Evolutionary conservation across 2,888 invertebrate genomes (phyloP).

Genomic region (Torymus auratus): DNA sequence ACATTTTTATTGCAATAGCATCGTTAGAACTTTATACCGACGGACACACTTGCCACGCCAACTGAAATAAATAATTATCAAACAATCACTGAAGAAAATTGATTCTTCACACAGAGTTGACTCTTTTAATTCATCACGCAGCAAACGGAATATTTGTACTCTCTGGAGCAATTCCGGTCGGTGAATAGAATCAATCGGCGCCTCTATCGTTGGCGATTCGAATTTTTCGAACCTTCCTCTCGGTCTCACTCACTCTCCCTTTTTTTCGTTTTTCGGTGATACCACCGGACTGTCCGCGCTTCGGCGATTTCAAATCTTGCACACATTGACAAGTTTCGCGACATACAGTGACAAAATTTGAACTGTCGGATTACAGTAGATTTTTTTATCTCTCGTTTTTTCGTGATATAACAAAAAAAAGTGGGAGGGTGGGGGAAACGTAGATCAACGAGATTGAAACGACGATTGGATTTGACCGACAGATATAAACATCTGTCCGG

Average conservation of each 20-base stretch:
- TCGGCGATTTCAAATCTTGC: constrained; percentile 2
- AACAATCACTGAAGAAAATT: background rate
- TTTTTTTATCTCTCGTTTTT: background rate
- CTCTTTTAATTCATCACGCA: no score
- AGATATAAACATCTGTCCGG: no score
- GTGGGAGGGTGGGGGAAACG: background rate
- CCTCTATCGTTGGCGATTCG: background rate
- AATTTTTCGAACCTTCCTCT: background rate
- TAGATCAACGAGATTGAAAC: background rate
- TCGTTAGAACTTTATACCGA: no score
- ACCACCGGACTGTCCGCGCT: constrained; percentile 2
- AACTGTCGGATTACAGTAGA: background rate
- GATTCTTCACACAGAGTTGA: no score
- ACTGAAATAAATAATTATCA: background rate
- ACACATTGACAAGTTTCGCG: constrained; percentile 1
- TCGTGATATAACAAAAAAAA: background rate
- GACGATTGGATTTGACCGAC: no score
- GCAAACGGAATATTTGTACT: constrained; percentile 5
- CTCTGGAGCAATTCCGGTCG: constrained; percentile 17
- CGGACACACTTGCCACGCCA: no score
- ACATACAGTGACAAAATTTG: background rate
- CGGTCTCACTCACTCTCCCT: background rate
- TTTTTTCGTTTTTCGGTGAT: background rate
- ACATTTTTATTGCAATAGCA: no score
- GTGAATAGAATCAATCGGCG: constrained; percentile 14